Conservation (phyloP, 2,113 vertebrate species). For the Eonycteris spelaea region DNA sequence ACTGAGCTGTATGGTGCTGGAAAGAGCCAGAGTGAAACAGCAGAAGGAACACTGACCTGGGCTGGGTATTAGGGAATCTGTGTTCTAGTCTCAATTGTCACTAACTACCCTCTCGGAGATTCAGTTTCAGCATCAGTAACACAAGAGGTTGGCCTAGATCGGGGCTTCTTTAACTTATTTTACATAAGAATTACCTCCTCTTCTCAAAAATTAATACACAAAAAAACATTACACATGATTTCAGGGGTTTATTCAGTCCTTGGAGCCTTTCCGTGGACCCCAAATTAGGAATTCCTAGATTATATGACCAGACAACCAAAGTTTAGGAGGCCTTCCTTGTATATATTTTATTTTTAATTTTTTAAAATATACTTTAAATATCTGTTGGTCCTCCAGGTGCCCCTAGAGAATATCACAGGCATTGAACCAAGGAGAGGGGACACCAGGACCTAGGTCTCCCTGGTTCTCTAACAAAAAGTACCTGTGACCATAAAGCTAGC, state of each 20-base stretch:
- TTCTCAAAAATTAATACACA: neutral
- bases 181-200: neutral
- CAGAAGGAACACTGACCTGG: neutral
- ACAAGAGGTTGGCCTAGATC: neutral
- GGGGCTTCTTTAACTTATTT: neutral
- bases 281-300: neutral
- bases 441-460: neutral
- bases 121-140: neutral
- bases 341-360: neutral
- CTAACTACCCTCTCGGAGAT: neutral
- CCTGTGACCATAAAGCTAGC: neutral
- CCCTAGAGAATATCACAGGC: neutral
- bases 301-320: neutral
- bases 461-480: neutral
- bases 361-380: neutral
- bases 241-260: neutral
- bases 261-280: neutral
- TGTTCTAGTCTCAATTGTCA: neutral
- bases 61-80: neutral
- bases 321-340: neutral
- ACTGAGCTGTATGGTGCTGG: neutral
- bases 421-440: neutral
- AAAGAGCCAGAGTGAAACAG: neutral
- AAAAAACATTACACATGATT: neutral
- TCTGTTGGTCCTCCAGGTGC: neutral